These are phyloP conservation scores for Scortum barcoo DNA, from an alignment of 2,113 vertebrate genomes.

Conservation along the genomic window DNA sequence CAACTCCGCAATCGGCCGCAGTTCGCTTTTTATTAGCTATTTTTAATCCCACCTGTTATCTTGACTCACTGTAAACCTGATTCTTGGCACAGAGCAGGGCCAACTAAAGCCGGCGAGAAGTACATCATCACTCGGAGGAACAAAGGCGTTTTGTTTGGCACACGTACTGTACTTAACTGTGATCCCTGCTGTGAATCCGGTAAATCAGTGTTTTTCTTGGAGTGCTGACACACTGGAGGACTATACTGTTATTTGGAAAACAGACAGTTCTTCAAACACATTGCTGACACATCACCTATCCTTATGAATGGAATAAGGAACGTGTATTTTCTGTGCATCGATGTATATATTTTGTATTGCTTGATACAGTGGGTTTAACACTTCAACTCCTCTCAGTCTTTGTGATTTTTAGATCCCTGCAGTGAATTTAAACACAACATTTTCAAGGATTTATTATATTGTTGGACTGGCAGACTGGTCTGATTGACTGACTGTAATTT, in stretches of 20 bases:
- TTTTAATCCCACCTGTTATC: conserved; percentile 44
- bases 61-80: conserved; percentile 20
- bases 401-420: background rate
- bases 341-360: background rate
- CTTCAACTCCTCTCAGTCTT: background rate
- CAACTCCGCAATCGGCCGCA: conserved; percentile 15
- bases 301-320: background rate
- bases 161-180: conserved; percentile 15
- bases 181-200: conserved; percentile 45
- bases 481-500: background rate
- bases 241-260: conserved; percentile 1
- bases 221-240: conserved; percentile 35
- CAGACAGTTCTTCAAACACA: background rate
- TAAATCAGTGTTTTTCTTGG: conserved; percentile 50
- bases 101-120: conserved; percentile 12
- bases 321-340: background rate
- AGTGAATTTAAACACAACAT: background rate
- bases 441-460: background rate
- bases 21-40: conserved; percentile 49
- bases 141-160: conserved; percentile 59
- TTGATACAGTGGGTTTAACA: background rate
- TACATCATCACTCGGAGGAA: conserved; percentile 37
- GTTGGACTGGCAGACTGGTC: background rate
- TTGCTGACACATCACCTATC: background rate
- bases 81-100: conserved; percentile 37